These are phyloP conservation scores for Pachyramphus minor DNA, from an alignment of 2,113 vertebrate species.

Conservation along the genomic window DNA sequence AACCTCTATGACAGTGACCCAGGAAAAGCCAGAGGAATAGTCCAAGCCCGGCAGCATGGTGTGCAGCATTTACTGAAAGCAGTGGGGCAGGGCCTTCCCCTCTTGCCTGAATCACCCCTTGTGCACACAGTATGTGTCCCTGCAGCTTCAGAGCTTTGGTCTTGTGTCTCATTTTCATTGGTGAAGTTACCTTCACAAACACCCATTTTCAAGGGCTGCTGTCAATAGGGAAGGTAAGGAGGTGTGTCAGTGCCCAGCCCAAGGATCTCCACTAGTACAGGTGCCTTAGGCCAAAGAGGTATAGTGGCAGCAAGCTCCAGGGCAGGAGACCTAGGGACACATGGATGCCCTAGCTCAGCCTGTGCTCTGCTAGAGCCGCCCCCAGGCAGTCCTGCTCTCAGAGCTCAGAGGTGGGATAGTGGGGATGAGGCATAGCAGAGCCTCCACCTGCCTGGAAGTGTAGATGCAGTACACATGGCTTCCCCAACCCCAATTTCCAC, in stretches of 20 bases:
- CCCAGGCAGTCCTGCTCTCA: background rate
- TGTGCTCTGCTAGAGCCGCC: rapidly evolving
- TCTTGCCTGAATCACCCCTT: background rate
- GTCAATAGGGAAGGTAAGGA: background rate
- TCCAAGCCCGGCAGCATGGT: rapidly evolving
- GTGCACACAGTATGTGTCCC: background rate
- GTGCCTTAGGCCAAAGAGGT: rapidly evolving
- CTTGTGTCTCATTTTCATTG: background rate
- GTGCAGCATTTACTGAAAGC: background rate
- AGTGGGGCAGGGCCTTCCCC: background rate
- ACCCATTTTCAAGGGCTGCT: background rate
- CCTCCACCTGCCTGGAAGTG: rapidly evolving
- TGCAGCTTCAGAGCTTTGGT: background rate
- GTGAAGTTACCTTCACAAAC: background rate
- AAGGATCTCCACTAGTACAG: rapidly evolving
- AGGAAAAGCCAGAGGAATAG: background rate
- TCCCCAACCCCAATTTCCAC: rapidly evolving
- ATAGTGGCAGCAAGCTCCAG: background rate
- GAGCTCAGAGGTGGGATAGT: rapidly evolving
- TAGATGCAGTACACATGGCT: rapidly evolving
- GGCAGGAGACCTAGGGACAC: rapidly evolving
- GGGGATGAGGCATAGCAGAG: rapidly evolving
- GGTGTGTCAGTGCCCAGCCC: rapidly evolving
- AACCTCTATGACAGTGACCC: rapidly evolving
- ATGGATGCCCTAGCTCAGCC: background rate